A percentile compares a stretch with the other conserved stretches of the same genome.
phyloP scores from a whole-genome alignment of 2,113 vertebrate genomes.

The Galemys pyrenaicus region DNA sequence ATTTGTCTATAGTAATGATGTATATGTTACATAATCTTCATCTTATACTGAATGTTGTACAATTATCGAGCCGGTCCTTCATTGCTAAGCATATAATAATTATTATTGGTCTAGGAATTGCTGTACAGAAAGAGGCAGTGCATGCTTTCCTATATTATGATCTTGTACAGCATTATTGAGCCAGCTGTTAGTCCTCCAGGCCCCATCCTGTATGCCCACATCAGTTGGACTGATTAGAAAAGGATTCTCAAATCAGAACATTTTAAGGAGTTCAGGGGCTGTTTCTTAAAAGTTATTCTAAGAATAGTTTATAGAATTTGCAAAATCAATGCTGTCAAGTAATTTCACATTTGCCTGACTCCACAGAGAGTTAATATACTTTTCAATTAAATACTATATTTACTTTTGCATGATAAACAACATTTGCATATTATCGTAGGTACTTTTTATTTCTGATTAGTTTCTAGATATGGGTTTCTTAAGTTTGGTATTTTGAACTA shows the following conservation, averaged over 20 bases:
- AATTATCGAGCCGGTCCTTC: not conserved
- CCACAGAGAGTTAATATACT: not conserved
- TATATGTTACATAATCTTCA: not conserved
- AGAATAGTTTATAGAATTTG: conserved; percentile 17
- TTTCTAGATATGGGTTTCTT: not conserved
- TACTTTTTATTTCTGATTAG: conserved; percentile 20
- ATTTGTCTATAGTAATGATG: not conserved
- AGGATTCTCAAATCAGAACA: not conserved
- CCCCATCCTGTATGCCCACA: not conserved
- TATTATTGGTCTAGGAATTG: not conserved
- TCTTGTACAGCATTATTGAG: not conserved
- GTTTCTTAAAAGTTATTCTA: not conserved
- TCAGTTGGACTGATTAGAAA: not conserved
- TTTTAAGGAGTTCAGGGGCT: not conserved
- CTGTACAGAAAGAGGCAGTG: not conserved
- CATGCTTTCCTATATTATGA: no score
- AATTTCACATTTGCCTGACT: not conserved
- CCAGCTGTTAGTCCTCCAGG: not conserved
- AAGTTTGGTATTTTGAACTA: not conserved
- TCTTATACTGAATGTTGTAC: not conserved
- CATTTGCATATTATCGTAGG: not conserved
- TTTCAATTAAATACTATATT: not conserved
- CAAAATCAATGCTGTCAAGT: not conserved
- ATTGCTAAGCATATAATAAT: not conserved
- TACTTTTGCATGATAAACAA: not conserved